Evolutionary conservation across 2,888 invertebrate genomes (phyloP), one percentile per base, ranked within the genome.

Genomic region (Clunio marinus): DNA sequence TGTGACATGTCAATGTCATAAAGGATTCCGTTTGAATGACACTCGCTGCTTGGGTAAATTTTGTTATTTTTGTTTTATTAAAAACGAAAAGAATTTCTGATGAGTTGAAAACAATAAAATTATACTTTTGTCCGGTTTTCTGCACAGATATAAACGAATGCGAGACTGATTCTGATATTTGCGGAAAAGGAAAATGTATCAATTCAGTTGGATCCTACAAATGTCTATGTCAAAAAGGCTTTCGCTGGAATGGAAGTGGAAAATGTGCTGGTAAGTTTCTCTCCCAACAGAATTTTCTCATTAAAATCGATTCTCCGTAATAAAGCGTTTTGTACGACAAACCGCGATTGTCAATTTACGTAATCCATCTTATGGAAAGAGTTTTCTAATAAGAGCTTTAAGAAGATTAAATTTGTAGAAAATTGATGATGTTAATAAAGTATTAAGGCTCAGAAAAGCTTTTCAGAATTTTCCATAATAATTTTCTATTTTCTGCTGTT

Each of bases 131-230:
- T 46, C 15, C 35, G n/a, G 17, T 24, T 13, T 32, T 13, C 41
- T 69, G 37, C 68, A 13, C 62, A 82, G 83, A 82, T 75, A 75
- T 81, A 51, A 77, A 83, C 72, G 82, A 82, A 72, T 83, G 82
- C 72, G 70, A 72, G 20, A 75, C 75, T 51, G 76, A 77, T 69
- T 76, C 74, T 59, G 78, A 80, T 8, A 78, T 77, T 10, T 83
- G 83, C 70, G 76, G 79, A 70, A 75, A 77, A 70, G 74, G 75
- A 41, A 63, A 63, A 46, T 83, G 83, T 72, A 73, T 75, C 70
- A 83, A 83, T 73, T 78, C 77, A 41, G 75, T 76, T 3, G 83
- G 83, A 62, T 78, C 81, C n/a, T 82, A 78, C 72, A 75, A 75
- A 46, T 83, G 83, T 72, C 75, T 76, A 37, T 83, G 83, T 71